Conservation (phyloP, 2,113 vertebrate genomes). For the Cephalopholis sonnerati region DNA sequence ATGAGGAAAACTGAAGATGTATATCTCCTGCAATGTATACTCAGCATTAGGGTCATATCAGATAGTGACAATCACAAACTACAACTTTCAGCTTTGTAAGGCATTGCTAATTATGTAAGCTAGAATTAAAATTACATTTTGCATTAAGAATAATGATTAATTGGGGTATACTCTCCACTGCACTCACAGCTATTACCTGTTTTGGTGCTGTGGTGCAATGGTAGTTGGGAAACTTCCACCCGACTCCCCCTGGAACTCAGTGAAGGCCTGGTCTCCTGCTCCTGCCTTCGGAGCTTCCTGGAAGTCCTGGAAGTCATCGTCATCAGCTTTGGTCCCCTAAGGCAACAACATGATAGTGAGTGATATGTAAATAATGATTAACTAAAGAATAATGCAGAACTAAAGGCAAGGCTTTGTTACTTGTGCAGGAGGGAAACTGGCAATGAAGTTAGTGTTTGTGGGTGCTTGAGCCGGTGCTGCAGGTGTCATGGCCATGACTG, state of each 20-base stretch:
- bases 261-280: slow-evolving; percentile 90
- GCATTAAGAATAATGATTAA: neutral
- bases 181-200: slow-evolving; percentile 85
- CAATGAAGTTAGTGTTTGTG: slow-evolving; percentile 81
- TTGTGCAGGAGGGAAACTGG: slow-evolving; percentile 84
- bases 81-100: neutral
- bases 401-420: slow-evolving; percentile 44
- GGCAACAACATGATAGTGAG: slow-evolving; percentile 7
- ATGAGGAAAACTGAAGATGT: neutral
- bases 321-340: slow-evolving; percentile 91
- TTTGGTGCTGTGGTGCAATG: slow-evolving; percentile 84
- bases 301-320: slow-evolving; percentile 99
- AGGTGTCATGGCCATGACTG: slow-evolving; percentile 69
- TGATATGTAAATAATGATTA: neutral
- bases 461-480: slow-evolving; percentile 65
- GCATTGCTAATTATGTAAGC: neutral
- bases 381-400: neutral
- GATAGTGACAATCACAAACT: neutral
- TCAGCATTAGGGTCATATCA: neutral
- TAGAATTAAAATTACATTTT: neutral
- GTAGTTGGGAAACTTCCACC: slow-evolving; percentile 83
- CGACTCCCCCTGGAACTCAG: slow-evolving; percentile 91
- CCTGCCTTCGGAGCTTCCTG: slow-evolving; percentile 96
- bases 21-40: slow-evolving; percentile 1
- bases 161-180: neutral